Conservation (phyloP, 2,113 vertebrate genomes). For the Balaenoptera acutorostrata region DNA sequence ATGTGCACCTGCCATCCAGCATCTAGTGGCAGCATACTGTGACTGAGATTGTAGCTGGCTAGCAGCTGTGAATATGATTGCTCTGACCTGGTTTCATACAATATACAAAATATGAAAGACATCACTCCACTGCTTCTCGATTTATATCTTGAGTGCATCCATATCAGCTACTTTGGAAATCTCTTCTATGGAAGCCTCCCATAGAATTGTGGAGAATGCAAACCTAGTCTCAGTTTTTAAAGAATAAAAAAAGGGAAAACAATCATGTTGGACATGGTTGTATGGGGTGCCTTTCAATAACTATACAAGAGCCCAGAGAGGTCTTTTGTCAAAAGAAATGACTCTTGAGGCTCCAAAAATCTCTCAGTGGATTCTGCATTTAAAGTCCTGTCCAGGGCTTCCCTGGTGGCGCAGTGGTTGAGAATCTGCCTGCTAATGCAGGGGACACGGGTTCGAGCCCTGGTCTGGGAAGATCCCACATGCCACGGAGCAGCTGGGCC, state of each 20-base stretch:
- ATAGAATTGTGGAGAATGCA: neutral
- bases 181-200: neutral
- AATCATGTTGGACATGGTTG: neutral
- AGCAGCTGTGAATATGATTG: conserved; percentile 22
- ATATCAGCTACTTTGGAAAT: neutral
- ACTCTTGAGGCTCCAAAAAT: neutral
- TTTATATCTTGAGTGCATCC: neutral
- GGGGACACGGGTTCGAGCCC: too few relatives aligned
- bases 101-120: neutral
- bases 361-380: neutral
- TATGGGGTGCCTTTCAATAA: neutral
- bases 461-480: too few relatives aligned
- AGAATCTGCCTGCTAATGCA: too few relatives aligned
- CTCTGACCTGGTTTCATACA: neutral
- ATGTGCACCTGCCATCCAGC: neutral
- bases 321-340: neutral
- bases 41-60: neutral
- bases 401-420: too few relatives aligned
- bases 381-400: neutral
- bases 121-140: neutral
- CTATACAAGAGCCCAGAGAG: neutral
- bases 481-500: too few relatives aligned
- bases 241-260: neutral
- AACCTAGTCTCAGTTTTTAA: neutral
- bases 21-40: neutral